Conservation (phyloP, 2,797 vertebrate genomes). For the Anas capensis region DNA sequence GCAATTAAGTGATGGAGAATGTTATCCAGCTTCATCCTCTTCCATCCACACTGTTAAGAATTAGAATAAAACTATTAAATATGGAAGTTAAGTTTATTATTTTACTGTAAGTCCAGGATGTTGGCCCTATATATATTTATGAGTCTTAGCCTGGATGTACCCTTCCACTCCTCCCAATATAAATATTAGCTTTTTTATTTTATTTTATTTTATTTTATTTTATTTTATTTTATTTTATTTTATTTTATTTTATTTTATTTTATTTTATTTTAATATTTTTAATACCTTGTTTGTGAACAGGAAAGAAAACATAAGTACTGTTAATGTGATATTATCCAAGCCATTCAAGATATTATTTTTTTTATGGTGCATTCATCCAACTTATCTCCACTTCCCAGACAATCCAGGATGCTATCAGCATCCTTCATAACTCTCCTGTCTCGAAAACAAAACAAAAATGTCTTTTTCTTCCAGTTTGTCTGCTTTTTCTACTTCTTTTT, state of each 20-base stretch:
- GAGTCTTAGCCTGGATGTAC: accelerated
- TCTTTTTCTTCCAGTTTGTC: constrained; percentile 41
- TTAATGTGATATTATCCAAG: not conserved
- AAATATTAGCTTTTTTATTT: not conserved
- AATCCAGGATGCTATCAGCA: constrained; percentile 19
- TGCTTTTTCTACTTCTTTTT: constrained; percentile 63
- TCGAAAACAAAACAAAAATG: constrained; percentile 10
- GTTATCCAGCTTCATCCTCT: not conserved
- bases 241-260: no score
- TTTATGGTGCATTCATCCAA: constrained; percentile 13
- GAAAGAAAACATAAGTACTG: constrained; percentile 28
- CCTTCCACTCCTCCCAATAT: accelerated
- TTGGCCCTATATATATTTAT: not conserved
- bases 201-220: no score
- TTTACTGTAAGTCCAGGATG: not conserved
- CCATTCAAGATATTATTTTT: not conserved
- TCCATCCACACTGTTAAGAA: not conserved
- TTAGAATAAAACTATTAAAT: not conserved
- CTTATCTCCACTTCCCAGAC: constrained; percentile 39
- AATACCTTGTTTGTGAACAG: not conserved
- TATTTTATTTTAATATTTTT: no score
- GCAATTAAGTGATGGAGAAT: not conserved
- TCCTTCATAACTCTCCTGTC: not conserved
- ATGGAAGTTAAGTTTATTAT: not conserved
- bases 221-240: no score